Evolutionary conservation across 2,113 vertebrate species (phyloP), one percentile per base, ranked within the genome.

Genomic region (Fulica atra): DNA sequence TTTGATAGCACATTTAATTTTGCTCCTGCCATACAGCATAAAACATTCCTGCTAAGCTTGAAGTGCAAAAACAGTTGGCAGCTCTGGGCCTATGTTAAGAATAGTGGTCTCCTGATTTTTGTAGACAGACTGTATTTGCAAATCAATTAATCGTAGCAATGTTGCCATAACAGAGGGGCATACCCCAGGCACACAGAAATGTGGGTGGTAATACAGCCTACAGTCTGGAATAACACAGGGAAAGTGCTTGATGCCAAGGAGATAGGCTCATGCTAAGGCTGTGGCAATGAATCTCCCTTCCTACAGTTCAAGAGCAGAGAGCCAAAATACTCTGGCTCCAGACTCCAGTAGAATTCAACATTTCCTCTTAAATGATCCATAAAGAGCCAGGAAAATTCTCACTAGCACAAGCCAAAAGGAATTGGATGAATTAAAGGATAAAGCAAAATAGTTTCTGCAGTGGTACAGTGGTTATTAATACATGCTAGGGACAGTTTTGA

Each of bases 291-390:
- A 81, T 59, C 60, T 63, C 59, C 54, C 31, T 95, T 83, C 84
- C 66, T 82, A 44, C 66, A 80, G 81, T 60, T 93, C 68, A 31
- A 40, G 68, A 93, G 35, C 33, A 71, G n/a, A 42, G 10, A 78
- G 95, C 89, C 95, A 95, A 93, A 93, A 89, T n/a, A 51, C 33
- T 94, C 74, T 96, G 95, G 84, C 94, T 93, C 73, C 70, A 93
- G 48, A 73, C 56, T 90, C 68, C 38, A 40, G 64, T 5, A 92
- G 74, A 89, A 89, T 86, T 80, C 92, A 96, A 83, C 68, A 83
- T 96, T 97, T 96, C 94, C 92, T 95, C 74, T 83, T 90, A 95
- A 97, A 95, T 79, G 94, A 85, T 87, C 81, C 91, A 61, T 92
- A 90, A 93, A 93, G 89, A 96, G 81, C 63, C 76, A 90, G 86